Conservation (phyloP, 2,888 invertebrate genomes). For the Euspilapteryx auroguttella region DNA sequence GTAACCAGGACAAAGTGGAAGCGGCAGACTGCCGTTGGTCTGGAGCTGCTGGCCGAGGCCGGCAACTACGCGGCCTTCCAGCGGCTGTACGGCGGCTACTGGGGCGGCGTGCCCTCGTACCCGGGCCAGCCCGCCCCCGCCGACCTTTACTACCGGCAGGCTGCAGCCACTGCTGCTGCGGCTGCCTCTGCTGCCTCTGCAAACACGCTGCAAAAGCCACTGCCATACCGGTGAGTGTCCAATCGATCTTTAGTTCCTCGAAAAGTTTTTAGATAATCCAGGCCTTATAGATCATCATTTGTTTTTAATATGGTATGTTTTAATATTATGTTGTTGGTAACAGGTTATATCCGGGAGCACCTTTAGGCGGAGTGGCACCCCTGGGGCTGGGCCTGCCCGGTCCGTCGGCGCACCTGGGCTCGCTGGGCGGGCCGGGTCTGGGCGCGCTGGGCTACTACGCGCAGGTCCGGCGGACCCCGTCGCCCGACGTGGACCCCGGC, state of each 20-base stretch:
- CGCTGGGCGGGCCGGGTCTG: conserved; percentile 70
- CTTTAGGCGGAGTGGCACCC: conserved; percentile 58
- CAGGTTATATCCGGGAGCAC: conserved; percentile 65
- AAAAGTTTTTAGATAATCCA: not conserved
- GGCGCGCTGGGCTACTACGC: conserved; percentile 53
- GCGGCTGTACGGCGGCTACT: conserved; percentile 83
- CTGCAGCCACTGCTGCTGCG: conserved; percentile 76
- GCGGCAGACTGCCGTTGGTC: conserved; percentile 95
- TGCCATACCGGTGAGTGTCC: conserved; percentile 68
- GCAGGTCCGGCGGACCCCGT: conserved; percentile 48
- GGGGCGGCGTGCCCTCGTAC: conserved; percentile 68
- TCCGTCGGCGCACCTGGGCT: conserved; percentile 68
- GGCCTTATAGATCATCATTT: not conserved
- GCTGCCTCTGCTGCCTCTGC: conserved; percentile 59
- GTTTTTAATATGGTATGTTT: too few species aligned
- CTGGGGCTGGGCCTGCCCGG: conserved; percentile 66
- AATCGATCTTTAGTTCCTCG: not conserved
- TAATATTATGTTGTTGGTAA: too few species aligned
- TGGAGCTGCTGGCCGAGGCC: conserved; percentile 95
- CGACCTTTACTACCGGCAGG: conserved; percentile 80
- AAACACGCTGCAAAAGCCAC: conserved; percentile 82
- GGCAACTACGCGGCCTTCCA: conserved; percentile 99
- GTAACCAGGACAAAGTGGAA: conserved; percentile 96
- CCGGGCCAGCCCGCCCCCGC: conserved; percentile 70
- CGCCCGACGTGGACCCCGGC: conserved; percentile 63